Evolutionary conservation across 2,113 vertebrate species (phyloP), one percentile per base, ranked within the genome.

Genomic region (Bubo bubo): DNA sequence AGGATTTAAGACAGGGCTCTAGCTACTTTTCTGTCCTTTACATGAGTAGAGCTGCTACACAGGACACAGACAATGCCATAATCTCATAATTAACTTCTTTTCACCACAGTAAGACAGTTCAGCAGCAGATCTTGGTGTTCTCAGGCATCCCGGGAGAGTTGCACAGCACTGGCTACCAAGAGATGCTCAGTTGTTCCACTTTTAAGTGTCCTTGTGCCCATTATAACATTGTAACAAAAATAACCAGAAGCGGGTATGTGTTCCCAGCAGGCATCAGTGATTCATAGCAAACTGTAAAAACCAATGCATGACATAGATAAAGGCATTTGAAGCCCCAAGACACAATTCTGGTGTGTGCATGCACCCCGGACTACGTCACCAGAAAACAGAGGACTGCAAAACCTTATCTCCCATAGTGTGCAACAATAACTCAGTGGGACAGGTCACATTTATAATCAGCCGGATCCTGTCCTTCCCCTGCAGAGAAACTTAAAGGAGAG

Each of bases 181-280:
- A 95, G 91, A 91, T 92, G 81, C 77, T 95, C 73, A 2, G 53
- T 94, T 73, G 94, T 88, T 97, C 94, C 94, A 96, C 95, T 97
- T 96, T 73, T 86, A 37, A 87, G 93, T 74, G 94, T 97, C 97
- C 97, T 97, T 97, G 97, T 96, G 91, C 97, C 94, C 89, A 58
- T 95, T 96, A 89, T 96, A 95, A 97, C 96, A 95, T 79, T 88
- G 94, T 85, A 97, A 95, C 94, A 96, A 97, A 97, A 97, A 97
- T 97, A 97, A 96, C 96, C 94, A 90, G 95, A 72, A 95, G 84
- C 70, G 59, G 89, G 86, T 87, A 91, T 79, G 77, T 82, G 91
- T 82, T 97, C 96, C 95, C 97, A 95, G 95, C 91, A 95, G 97
- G 97, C 96, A 97, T 70, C 97, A 93, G 93, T 93, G 93, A 95